phyloP scores from a whole-genome alignment of 2,113 vertebrate species.

The Anser cygnoides region DNA sequence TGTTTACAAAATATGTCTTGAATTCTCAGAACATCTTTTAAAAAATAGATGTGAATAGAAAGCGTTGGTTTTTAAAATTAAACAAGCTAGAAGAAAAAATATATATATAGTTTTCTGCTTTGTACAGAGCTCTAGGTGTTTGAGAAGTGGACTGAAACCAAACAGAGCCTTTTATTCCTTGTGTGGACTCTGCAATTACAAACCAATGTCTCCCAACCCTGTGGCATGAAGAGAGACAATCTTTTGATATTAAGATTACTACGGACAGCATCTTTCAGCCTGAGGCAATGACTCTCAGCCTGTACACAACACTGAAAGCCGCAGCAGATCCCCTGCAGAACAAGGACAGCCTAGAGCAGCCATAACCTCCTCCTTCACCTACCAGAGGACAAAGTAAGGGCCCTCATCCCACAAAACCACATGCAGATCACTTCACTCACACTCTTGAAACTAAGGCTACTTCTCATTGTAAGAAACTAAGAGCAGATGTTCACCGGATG shows the following conservation, averaged over 20 bases:
- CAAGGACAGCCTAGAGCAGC: neutral
- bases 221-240: neutral
- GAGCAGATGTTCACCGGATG: neutral
- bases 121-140: neutral
- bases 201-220: neutral
- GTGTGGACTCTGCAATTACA: neutral
- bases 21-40: neutral
- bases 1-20: neutral
- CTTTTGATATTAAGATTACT: conserved; percentile 22
- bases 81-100: neutral
- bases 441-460: neutral
- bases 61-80: neutral
- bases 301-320: neutral
- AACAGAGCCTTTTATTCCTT: neutral
- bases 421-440: neutral
- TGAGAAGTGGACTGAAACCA: neutral
- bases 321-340: neutral
- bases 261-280: neutral
- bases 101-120: neutral
- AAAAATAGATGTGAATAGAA: neutral
- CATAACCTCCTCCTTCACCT: neutral
- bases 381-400: neutral
- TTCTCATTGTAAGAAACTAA: neutral
- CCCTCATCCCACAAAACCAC: neutral
- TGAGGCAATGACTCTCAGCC: neutral